Evolutionary conservation across 2,888 invertebrate genomes (phyloP).

Genomic region (Cryptops parisi): DNA sequence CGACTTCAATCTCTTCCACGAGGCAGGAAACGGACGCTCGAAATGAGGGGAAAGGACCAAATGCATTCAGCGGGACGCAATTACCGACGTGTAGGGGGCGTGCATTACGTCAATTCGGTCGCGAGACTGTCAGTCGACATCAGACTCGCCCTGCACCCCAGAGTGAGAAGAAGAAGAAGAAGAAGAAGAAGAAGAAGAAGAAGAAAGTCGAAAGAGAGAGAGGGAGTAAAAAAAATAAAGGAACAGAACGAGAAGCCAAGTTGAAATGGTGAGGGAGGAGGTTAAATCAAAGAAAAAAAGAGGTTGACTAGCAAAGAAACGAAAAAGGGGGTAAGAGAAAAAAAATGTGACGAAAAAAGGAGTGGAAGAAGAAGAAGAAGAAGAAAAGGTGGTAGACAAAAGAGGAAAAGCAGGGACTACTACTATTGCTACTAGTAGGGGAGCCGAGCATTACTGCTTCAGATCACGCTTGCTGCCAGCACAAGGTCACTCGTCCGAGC

Average conservation of each 20-base stretch:
- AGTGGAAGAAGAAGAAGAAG: neutral
- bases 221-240: no score
- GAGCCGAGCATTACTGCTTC: neutral
- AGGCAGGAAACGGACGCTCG: neutral
- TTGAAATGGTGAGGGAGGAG: no score
- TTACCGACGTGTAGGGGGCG: neutral
- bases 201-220: no score
- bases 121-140: neutral
- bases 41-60: neutral
- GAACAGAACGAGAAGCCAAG: no score
- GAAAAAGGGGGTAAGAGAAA: neutral
- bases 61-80: neutral
- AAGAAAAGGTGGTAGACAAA: neutral
- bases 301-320: neutral
- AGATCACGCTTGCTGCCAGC: neutral
- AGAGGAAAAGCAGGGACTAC: neutral
- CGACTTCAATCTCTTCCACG: neutral
- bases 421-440: no score
- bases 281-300: neutral
- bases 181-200: no score
- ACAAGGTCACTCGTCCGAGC: slow-evolving; percentile 12
- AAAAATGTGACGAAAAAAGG: neutral
- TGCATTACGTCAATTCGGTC: neutral
- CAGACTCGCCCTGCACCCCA: no score
- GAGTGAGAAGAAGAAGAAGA: no score